Base-by-base conservation (phyloP, 2,888 invertebrate genomes). In the Odontocerum albicorne region DNA sequence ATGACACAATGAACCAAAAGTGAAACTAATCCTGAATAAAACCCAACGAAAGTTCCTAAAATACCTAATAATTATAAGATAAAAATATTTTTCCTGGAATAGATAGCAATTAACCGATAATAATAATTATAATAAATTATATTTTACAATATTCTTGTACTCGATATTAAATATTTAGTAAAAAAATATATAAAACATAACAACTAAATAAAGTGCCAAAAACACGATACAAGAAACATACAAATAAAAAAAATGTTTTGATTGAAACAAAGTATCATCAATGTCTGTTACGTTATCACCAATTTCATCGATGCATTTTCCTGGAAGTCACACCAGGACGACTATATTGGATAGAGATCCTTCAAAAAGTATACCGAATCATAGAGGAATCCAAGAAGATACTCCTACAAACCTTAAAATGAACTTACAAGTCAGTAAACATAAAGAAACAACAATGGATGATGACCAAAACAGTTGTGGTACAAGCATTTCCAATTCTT, bases 1-100 rank as follows among this genome's bases (percentile, higher is more conserved):
- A 35, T 20, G 22, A 44, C 22, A 36, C 4, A 35, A 49, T 39
- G 49, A 55, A 49, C 49, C 20, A 17, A 43, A 49, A 49, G 55
- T 54, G 49, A 54, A 49, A 51, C 20, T 16, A 39, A 49, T 36
- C 32, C 31, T 49, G 22, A 55, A 20, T 55, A 31, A 39, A 49
- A 43, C 40, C 50, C 55, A 78, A 78, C 78, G 78, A 78, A 76
- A 78, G 78, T 78, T 78, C 78, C 78, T 78, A 78, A 68, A 75
- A 71, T 78, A 78, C 77, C 78, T 78, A 77, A 55, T 58, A 61
- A 27, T 60, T 32, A 40, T 58, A 60, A 57, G 60, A 44, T 32
- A 60, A 52, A 49, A 44, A 43, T 58, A 60, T 58, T 58, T 58
- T 58, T 57, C 45, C 49, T 50, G 21, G 19, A 55, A 19, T 43